Evolutionary conservation across 1,140 invertebrate species (phyloP), one percentile per base, ranked within the genome.

Genomic region (Calephelis nemesis): DNA sequence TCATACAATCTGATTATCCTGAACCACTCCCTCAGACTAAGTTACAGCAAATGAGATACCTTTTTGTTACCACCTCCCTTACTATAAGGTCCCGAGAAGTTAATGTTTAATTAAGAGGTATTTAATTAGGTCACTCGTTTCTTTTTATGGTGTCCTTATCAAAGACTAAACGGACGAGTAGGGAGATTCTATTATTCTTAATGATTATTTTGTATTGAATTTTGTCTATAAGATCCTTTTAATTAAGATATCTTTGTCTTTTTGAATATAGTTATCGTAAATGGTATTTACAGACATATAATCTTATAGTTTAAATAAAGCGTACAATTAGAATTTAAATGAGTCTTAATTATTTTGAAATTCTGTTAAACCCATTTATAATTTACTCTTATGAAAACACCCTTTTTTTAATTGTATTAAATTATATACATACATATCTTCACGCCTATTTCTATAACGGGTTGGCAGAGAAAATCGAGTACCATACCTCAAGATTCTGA

Each of bases 181-280:
- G 71, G 48, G 39, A 19, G 54, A 60, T 76, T 76, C 54, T 74
- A 70, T 74, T 73, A 60, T 47, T 58, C 48, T 30, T 69, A 76
- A 77, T 72, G 68, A 71, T 73, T 77, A 75, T 74, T 74, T 68
- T 54, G 69, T 69, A 73, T 74, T 77, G 73, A 68, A 71, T 65
- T 74, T 72, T 75, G 62, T 48, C 63, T 64, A 66, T 68, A 50
- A 63, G 67, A 64, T 67, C 58, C 30, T 49, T 68, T 72, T 75
- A 73, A 76, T 73, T 73, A 71, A 71, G 19, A 12, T 47, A 15
- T 58, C 47, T 58, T 47, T 63, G 62, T 63, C 1, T 19, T 63
- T 63, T 45, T 47, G 40, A 6, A 10, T 58, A 19, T 39, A 30
- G 19, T 58, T 58, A 10, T 30, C 4, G 54, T 30, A 11, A 39